phyloP scores from a whole-genome alignment of 2,113 vertebrate genomes.

The Microcebus murinus region DNA sequence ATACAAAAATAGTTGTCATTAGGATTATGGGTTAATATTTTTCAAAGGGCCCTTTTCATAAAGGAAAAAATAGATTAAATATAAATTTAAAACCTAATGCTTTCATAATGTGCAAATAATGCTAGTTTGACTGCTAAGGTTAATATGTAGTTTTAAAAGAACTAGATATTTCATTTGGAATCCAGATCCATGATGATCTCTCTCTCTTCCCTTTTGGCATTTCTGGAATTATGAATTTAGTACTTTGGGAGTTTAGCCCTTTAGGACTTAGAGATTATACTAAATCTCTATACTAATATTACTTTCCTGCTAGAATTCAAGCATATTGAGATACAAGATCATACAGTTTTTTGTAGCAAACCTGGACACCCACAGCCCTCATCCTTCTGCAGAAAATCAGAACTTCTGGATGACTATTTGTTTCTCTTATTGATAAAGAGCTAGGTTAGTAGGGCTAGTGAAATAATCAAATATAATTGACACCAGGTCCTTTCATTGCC shows the following conservation, averaged over 20 bases:
- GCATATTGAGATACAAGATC: neutral
- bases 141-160: neutral
- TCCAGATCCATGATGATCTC: neutral
- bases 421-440: conserved; percentile 1
- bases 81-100: neutral
- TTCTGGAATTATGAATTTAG: neutral
- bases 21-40: neutral
- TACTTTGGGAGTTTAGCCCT: neutral
- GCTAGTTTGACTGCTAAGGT: neutral
- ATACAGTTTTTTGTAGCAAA: neutral
- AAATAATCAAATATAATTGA: neutral
- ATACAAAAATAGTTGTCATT: neutral
- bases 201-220: neutral
- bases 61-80: neutral
- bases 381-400: neutral
- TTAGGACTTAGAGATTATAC: conserved; percentile 1
- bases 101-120: neutral
- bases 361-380: neutral
- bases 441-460: neutral
- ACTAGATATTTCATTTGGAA: conserved; percentile 4
- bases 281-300: neutral
- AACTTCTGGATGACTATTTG: neutral
- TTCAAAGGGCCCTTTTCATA: neutral
- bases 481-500: neutral
- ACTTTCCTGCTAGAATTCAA: neutral